phyloP scores from a whole-genome alignment of 1,140 invertebrate genomes.

The Drosophila cardini region DNA sequence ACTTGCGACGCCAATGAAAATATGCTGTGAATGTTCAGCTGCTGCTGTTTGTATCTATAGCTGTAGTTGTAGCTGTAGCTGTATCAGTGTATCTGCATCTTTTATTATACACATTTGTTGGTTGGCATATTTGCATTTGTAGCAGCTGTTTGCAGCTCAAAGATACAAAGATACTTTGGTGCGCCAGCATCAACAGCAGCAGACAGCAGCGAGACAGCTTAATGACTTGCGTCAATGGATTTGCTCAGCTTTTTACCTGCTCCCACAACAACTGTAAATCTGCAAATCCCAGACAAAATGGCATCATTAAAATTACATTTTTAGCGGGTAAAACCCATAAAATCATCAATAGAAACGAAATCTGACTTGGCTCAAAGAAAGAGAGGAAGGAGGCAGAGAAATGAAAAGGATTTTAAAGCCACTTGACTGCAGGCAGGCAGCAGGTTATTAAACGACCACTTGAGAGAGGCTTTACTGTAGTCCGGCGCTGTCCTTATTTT shows the following conservation, averaged over 20 bases:
- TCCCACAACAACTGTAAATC: background rate
- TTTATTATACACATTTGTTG: background rate
- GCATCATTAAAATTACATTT: constrained; percentile 70
- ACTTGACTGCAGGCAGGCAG: constrained; percentile 44
- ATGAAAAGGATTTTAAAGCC: constrained; percentile 33
- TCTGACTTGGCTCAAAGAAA: constrained; percentile 26
- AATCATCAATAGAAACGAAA: constrained; percentile 67
- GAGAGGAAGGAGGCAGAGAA: background rate
- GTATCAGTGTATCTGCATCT: constrained; percentile 26
- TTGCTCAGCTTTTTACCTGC: constrained; percentile 47
- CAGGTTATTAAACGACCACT: background rate
- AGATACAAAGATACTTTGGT: constrained; percentile 18
- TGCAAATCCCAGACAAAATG: constrained; percentile 53
- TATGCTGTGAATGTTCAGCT: constrained; percentile 68
- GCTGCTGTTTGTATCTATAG: constrained; percentile 46
- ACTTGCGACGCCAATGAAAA: constrained; percentile 78
- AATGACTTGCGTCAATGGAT: constrained; percentile 76
- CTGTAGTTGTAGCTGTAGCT: constrained; percentile 26
- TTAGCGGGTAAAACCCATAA: constrained; percentile 80
- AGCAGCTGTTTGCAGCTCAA: constrained; percentile 46
- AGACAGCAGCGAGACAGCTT: constrained; percentile 76
- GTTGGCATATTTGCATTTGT: constrained; percentile 54
- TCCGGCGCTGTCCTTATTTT: background rate
- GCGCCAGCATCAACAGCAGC: constrained; percentile 14
- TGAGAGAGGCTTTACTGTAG: constrained; percentile 14